Evolutionary conservation across 2,888 invertebrate species (phyloP).

Genomic region (Dicycla oo): DNA sequence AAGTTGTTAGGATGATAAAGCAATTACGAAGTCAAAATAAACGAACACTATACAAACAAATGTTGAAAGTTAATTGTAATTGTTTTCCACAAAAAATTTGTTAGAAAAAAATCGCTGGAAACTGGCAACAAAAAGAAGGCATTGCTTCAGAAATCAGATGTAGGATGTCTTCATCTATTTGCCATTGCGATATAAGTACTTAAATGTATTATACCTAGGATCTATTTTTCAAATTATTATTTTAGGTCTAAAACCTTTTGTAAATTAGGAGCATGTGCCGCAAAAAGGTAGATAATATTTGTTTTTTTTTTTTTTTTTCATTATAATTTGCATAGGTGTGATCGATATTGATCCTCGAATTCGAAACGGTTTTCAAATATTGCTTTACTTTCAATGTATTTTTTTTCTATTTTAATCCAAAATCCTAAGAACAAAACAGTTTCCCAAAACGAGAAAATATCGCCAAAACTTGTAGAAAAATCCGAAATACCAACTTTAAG

Average conservation of each 20-base stretch:
- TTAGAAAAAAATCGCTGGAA: neutral
- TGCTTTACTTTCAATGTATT: no score
- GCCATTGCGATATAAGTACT: neutral
- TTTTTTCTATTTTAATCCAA: neutral
- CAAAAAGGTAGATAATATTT: slow-evolving; percentile 7
- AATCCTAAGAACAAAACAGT: no score
- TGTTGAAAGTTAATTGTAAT: no score
- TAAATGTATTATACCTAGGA: neutral
- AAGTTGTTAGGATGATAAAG: no score
- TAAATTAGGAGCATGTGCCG: neutral
- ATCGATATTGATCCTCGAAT: neutral
- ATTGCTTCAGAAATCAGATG: neutral
- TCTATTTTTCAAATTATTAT: neutral
- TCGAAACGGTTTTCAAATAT: neutral
- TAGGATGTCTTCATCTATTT: neutral
- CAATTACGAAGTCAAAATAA: no score
- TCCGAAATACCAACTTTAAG: neutral
- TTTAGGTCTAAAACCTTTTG: neutral
- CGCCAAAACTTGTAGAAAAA: neutral
- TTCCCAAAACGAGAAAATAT: neutral
- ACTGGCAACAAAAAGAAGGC: neutral
- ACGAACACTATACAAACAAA: no score
- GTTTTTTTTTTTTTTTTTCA: neutral
- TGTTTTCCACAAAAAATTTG: no score
- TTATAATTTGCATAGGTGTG: slow-evolving; percentile 2